A percentile compares a stretch with the other conserved stretches of the same genome.
Conservation (phyloP, 2,888 invertebrate species). For the Spodoptera picta region DNA sequence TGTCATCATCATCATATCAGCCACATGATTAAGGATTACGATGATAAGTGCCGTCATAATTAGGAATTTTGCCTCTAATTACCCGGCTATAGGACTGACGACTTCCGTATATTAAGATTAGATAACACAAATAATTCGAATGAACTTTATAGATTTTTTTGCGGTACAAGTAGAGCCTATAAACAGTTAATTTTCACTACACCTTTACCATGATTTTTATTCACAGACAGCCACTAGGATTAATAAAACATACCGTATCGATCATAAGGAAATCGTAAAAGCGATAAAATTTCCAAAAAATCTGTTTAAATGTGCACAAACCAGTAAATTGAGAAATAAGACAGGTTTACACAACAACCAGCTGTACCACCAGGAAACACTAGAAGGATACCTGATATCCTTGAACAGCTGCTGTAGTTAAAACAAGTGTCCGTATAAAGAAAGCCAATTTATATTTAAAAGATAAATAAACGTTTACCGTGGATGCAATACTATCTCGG, state of each 20-base stretch:
- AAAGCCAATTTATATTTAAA: conserved; percentile 23
- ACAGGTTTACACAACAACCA: conserved; percentile 25
- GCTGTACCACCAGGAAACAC: conserved; percentile 43
- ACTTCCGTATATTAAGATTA: no score
- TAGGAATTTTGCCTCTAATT: no score
- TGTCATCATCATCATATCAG: no score
- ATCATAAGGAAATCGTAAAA: conserved; percentile 19
- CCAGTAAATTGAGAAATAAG: conserved; percentile 15
- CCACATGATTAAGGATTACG: no score
- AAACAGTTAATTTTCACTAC: no score
- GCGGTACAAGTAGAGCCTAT: no score
- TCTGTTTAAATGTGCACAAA: conserved; percentile 19
- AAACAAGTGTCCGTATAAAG: conserved; percentile 15
- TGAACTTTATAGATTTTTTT: no score
- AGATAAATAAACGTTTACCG: background rate
- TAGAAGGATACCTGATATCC: conserved; percentile 43
- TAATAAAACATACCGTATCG: background rate
- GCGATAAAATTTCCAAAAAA: conserved; percentile 14
- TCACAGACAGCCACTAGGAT: background rate
- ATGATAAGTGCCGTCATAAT: no score
- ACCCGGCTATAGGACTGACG: no score
- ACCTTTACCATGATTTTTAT: no score
- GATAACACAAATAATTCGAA: no score
- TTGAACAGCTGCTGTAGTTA: conserved; percentile 36
- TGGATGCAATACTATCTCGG: background rate